Evolutionary conservation across 2,113 vertebrate genomes (phyloP).

Genomic region (Apeltes quadracus): DNA sequence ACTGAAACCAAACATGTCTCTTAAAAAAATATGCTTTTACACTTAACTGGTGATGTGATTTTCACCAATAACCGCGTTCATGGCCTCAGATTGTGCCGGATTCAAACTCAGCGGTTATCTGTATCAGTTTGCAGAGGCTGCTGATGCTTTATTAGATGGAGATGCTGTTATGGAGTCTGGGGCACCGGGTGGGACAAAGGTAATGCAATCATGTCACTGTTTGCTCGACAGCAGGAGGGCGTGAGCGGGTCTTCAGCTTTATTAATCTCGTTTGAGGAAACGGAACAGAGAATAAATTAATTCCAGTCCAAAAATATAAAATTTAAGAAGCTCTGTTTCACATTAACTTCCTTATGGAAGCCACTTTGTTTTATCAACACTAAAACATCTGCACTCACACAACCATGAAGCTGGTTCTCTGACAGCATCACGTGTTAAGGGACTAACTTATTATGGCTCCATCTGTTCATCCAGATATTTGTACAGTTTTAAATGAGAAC

Average conservation of each 20-base stretch:
- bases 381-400: not conserved
- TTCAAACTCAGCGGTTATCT: not conserved
- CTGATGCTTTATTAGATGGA: not conserved
- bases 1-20: not conserved
- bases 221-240: slow-evolving; percentile 8
- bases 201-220: slow-evolving; percentile 50
- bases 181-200: slow-evolving; percentile 12
- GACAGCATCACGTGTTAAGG: not conserved
- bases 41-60: not conserved
- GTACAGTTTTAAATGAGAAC: not conserved
- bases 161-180: not conserved
- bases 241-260: slow-evolving; percentile 4
- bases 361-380: not conserved
- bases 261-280: slow-evolving; percentile 37
- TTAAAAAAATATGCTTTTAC: not conserved
- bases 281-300: not conserved
- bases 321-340: not conserved
- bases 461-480: not conserved
- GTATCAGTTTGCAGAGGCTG: not conserved
- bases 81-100: not conserved
- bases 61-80: not conserved
- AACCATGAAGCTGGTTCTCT: not conserved
- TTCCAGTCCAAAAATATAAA: not conserved
- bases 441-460: not conserved
- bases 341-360: not conserved